These are phyloP conservation scores for Parazoanthus darwini DNA, from an alignment of 92 coral and sea anemone genomes.

Conservation along the genomic window DNA sequence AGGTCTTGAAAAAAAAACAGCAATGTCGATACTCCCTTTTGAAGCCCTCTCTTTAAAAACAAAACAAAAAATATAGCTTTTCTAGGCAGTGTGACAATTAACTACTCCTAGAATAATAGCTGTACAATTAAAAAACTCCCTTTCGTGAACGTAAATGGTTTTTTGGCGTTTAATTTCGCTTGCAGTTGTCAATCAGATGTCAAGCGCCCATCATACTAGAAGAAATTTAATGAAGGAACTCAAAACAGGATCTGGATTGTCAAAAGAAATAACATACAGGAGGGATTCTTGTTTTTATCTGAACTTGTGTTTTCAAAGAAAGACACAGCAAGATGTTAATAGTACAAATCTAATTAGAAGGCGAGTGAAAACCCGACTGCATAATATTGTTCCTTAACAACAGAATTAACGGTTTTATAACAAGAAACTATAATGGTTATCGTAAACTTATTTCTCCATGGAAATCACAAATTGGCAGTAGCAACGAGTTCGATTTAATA, in stretches of 20 bases:
- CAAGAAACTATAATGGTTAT: not conserved
- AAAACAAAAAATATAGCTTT: slow-evolving; percentile 11
- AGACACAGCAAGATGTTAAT: not conserved
- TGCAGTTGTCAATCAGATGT: slow-evolving; percentile 32
- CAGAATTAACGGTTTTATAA: not conserved
- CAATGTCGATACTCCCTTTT: not conserved
- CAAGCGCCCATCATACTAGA: not conserved
- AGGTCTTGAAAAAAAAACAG: slow-evolving; percentile 3
- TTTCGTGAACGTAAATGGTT: not conserved
- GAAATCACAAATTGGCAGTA: not conserved
- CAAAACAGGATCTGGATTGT: slow-evolving; percentile 26
- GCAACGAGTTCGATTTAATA: not conserved
- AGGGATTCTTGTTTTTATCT: not conserved
- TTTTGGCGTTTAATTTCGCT: not conserved
- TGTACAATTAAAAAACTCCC: not conserved
- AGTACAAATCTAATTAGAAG: not conserved
- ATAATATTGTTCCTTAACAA: not conserved
- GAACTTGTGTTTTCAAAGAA: not conserved
- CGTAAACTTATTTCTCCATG: not conserved
- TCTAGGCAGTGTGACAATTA: slow-evolving; percentile 8
- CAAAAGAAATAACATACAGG: not conserved
- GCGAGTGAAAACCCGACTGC: not conserved
- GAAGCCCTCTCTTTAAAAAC: not conserved
- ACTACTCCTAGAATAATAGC: not conserved
- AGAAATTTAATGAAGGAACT: slow-evolving; percentile 14